These are phyloP conservation scores for Toxotes chatareus DNA, from an alignment of 2,113 vertebrate species.

Conservation along the genomic window DNA sequence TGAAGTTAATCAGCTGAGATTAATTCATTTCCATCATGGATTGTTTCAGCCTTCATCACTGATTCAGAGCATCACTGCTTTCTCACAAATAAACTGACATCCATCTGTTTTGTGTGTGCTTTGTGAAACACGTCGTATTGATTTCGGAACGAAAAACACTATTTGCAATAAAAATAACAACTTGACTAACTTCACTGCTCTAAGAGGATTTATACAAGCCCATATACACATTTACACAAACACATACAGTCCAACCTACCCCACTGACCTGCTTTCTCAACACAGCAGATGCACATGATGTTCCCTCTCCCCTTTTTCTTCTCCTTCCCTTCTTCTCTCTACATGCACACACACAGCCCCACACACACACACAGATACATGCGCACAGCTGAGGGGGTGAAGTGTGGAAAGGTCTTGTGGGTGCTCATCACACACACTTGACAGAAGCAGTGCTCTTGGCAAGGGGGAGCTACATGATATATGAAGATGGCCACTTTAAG, in stretches of 20 bases:
- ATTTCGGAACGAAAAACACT: not conserved
- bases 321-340: not conserved
- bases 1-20: not conserved
- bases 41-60: not conserved
- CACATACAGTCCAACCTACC: constrained; percentile 40
- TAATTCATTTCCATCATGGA: not conserved
- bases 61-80: not conserved
- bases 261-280: constrained; percentile 76
- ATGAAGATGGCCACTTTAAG: constrained; percentile 78
- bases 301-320: constrained; percentile 22
- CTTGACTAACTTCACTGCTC: constrained; percentile 1
- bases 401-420: constrained; percentile 68
- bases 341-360: constrained; percentile 28
- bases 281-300: constrained; percentile 55
- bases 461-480: constrained; percentile 76
- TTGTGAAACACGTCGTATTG: not conserved
- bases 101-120: constrained; percentile 6
- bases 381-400: constrained; percentile 43
- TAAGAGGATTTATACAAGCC: constrained; percentile 13
- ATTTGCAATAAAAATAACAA: not conserved
- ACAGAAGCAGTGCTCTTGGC: constrained; percentile 80
- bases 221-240: constrained; percentile 18
- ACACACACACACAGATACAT: constrained; percentile 30
- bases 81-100: not conserved
- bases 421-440: constrained; percentile 79